A percentile compares a stretch with the other conserved stretches of the same genome.
These are phyloP conservation scores for Cavia aperea DNA, from an alignment of 2,113 vertebrate genomes.

Conservation along the genomic window DNA sequence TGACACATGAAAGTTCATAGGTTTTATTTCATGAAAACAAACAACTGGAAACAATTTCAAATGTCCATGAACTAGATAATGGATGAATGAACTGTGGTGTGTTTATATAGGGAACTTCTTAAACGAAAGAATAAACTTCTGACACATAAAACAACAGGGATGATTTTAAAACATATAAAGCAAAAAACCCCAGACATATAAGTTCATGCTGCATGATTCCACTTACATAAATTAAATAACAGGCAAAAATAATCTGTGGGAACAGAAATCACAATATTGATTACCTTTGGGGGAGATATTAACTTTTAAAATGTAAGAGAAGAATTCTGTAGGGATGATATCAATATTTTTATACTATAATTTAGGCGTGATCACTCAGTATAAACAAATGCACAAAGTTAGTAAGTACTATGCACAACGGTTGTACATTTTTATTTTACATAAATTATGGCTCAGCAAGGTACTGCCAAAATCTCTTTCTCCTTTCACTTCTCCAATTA, in stretches of 20 bases:
- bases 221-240: background rate
- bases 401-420: background rate
- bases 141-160: background rate
- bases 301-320: background rate
- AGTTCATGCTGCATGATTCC: background rate
- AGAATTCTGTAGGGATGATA: background rate
- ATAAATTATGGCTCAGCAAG: background rate
- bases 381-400: background rate
- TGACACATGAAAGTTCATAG: background rate
- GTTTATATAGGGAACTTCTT: background rate
- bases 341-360: background rate
- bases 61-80: background rate
- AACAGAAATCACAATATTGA: background rate
- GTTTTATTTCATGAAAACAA: conserved; percentile 1
- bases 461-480: background rate
- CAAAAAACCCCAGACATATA: background rate
- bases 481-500: background rate
- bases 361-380: background rate
- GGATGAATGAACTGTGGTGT: background rate
- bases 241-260: background rate
- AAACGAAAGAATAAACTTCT: background rate
- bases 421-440: background rate
- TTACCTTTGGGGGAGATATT: background rate
- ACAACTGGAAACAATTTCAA: background rate
- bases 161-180: background rate